Conservation (phyloP, 2,113 vertebrate species). For the Nestor notabilis region DNA sequence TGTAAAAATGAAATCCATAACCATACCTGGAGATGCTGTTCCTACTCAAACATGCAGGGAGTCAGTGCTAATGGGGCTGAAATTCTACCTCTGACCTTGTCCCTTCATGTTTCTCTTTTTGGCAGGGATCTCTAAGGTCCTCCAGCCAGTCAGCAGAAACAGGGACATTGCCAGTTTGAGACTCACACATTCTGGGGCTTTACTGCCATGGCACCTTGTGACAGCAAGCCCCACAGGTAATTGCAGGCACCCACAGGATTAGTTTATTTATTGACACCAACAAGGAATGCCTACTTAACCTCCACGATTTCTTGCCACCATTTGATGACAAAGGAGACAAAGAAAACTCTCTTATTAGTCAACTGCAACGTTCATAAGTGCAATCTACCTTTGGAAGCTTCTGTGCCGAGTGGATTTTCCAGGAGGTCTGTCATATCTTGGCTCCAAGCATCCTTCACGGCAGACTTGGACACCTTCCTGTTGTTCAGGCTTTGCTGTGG, state of each 20-base stretch:
- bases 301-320: not conserved
- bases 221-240: not conserved
- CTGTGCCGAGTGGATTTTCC: constrained; percentile 85
- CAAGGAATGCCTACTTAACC: not conserved
- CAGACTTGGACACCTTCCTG: constrained; percentile 90
- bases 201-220: not conserved
- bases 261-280: not conserved
- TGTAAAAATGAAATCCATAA: not conserved
- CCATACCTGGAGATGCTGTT: not conserved
- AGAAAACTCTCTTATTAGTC: not conserved
- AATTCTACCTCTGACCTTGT: not conserved
- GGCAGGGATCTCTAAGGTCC: not conserved
- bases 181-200: not conserved
- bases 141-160: not conserved
- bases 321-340: not conserved
- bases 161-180: not conserved
- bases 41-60: not conserved
- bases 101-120: not conserved
- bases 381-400: constrained; percentile 91
- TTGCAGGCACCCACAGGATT: not conserved
- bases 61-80: not conserved
- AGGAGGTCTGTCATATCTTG: constrained; percentile 84
- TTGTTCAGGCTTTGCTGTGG: constrained; percentile 88
- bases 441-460: constrained; percentile 90
- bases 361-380: not conserved